Evolutionary conservation across 2,888 invertebrate genomes (phyloP), one percentile per base, ranked within the genome.

Genomic region (Acleris holmiana): DNA sequence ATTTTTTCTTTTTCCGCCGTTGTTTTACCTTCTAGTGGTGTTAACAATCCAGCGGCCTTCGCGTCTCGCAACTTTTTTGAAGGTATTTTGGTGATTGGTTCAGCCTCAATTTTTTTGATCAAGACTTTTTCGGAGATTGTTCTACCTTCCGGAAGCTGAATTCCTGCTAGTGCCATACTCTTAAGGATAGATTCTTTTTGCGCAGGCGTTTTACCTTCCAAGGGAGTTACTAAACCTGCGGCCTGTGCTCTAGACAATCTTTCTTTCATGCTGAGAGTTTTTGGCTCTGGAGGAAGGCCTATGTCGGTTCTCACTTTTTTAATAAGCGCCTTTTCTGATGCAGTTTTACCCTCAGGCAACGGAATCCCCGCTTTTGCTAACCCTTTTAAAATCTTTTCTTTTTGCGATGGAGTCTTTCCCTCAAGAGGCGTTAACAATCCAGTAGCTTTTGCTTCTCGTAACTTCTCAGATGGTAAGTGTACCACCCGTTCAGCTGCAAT

Each of bases 361-460:
- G 41, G 41, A 15, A 41, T n/a, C 2, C 41, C 41, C 13, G 41
- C 4, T 41, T 41, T 15, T n/a, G 41, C 41, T n/a, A 41, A 41
- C 15, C 41, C 41, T 41, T 41, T 41, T 7, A 77, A 35, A 15
- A 77, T 73, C 40, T 71, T 70, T 67, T 75, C 73, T 66, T 73
- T 74, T 58, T 76, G 55, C 50, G 55, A 58, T 0, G 69, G 55
- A 21, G 69, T 66, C 41, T 75, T 76, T 0, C 70, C 71, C 64
- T 69, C 65, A 6, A 77, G 18, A 17, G 75, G 77, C 0, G 59
- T 54, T 0, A 76, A 35, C 2, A 72, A 40, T 0, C 74, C 75
- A 15, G 74, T 70, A 18, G 73, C 71, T 70, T 74, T 73, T 6
- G 74, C 77, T 69, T 70, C 75, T 17, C 67, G 62, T 55, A 75